phyloP scores from a whole-genome alignment of 2,113 vertebrate species.

The Brachyhypopomus gauderio region DNA sequence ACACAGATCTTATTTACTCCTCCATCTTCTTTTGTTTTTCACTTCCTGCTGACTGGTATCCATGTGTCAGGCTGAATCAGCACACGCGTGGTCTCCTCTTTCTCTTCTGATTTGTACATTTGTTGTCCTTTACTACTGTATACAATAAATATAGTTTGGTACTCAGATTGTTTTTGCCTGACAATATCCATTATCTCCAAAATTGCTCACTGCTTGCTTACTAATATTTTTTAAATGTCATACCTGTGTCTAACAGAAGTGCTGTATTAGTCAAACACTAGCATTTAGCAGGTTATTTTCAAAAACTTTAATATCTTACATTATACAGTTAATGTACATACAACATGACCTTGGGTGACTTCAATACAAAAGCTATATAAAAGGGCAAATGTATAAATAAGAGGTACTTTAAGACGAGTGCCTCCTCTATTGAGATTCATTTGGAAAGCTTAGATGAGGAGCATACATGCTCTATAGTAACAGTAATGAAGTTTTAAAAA shows the following conservation, averaged over 20 bases:
- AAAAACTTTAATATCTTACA: constrained; percentile 33
- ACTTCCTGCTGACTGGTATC: constrained; percentile 42
- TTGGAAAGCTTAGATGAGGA: constrained; percentile 3
- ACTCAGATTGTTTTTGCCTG: constrained; percentile 65
- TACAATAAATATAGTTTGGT: constrained; percentile 88
- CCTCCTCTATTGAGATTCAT: not conserved
- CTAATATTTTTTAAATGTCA: no score
- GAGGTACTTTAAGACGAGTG: not conserved
- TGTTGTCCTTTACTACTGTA: constrained; percentile 86
- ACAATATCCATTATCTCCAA: not conserved
- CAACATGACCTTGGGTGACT: constrained; percentile 14
- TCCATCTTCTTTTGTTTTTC: not conserved
- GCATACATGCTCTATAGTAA: constrained; percentile 13
- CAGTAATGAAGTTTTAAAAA: constrained; percentile 9
- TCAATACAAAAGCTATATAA: constrained; percentile 32
- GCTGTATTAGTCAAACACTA: not conserved
- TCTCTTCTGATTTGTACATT: constrained; percentile 82
- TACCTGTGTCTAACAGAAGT: not conserved
- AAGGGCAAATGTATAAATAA: constrained; percentile 50
- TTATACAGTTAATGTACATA: constrained; percentile 29
- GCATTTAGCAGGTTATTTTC: not conserved
- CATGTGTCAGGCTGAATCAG: constrained; percentile 59
- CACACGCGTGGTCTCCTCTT: constrained; percentile 72
- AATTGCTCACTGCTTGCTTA: not conserved
- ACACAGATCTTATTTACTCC: not conserved